A percentile compares a stretch with the other conserved stretches of the same genome.
Evolutionary conservation across 2,888 invertebrate genomes (phyloP).

Genomic region (Perdita meconis): DNA sequence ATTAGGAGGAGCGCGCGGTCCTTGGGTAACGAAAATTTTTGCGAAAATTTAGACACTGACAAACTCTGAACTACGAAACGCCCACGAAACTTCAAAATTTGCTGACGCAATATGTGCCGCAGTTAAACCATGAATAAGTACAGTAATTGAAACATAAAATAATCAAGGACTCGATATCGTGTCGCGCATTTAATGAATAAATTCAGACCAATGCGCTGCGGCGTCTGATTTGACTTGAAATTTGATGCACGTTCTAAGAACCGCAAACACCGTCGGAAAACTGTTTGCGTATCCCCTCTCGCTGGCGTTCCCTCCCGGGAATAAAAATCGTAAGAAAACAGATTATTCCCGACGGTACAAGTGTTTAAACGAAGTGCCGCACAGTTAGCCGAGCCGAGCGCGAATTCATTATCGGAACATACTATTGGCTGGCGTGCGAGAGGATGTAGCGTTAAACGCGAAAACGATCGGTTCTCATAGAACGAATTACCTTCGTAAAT

Average conservation of each 20-base stretch:
- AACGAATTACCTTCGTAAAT: constrained; percentile 50
- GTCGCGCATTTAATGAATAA: constrained; percentile 28
- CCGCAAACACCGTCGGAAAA: not conserved
- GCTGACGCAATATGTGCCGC: not conserved
- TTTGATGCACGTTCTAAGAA: not conserved
- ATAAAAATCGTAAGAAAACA: not conserved
- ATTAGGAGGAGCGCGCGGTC: too few relatives aligned
- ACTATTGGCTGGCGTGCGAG: not conserved
- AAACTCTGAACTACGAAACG: too few relatives aligned
- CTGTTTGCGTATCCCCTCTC: not conserved
- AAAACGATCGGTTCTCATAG: constrained; percentile 28
- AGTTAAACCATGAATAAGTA: constrained; percentile 14
- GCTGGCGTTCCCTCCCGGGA: not conserved
- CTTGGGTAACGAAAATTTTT: not conserved
- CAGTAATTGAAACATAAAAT: constrained; percentile 25
- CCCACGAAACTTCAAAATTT: constrained; percentile 12
- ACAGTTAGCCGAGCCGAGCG: not conserved
- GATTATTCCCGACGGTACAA: not conserved
- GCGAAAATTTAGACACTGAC: not conserved
- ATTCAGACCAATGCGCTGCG: too few relatives aligned
- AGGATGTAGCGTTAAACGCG: constrained; percentile 24
- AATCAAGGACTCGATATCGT: constrained; percentile 8
- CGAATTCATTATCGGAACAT: constrained; percentile 29
- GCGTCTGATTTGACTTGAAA: too few relatives aligned
- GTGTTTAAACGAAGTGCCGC: not conserved